Base-by-base conservation (phyloP, 1,140 invertebrate genomes). In the Bombus fervidus region DNA sequence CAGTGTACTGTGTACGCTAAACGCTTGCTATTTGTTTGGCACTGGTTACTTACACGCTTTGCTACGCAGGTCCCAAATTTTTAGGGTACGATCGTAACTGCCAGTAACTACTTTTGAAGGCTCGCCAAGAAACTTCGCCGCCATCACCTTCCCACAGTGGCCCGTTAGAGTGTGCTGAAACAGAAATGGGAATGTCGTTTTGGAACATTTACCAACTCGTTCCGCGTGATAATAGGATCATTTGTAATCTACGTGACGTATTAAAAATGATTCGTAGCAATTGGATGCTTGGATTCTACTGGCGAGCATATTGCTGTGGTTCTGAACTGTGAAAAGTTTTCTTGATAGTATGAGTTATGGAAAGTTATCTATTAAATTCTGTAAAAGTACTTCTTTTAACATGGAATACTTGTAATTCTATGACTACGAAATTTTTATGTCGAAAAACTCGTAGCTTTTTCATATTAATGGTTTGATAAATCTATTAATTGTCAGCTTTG, bases 21-120 rank as follows among this genome's bases (percentile, higher is more conserved):
- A 83, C 64, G 74, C 43, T 59, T 59, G 37, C 82, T 69, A 62
- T 85, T 72, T 80, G 68, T 59, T 72, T 53, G 43, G 37, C 41
- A 39, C 47, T 34, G 34, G 62, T 83, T 91, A 97, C 98, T 98
- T 96, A 98, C 99, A 99, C 87, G 98, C 98, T 96, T 97, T 97
- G 95, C 97, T 98, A 88, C 97, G 96, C 39, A 99, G 96, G 95
- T 99, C 99, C 99, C 99, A 99, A 90, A 99, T 97, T 96, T 99
- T 99, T 41, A 99, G 95, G 53, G 99, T 99, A 88, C 99, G 96
- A 95, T 99, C 99, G 95, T 99, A 97, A 95, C 98, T 98, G 78
- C 98, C 98, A 31, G 98, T 98, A 86, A 99, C 98, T 75, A 98
- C 98, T 96, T 98, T 98, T 74, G 97, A 97, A 39, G 97, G 96